phyloP scores from a whole-genome alignment of 1,140 invertebrate genomes.

The Drosophila funebris region DNA sequence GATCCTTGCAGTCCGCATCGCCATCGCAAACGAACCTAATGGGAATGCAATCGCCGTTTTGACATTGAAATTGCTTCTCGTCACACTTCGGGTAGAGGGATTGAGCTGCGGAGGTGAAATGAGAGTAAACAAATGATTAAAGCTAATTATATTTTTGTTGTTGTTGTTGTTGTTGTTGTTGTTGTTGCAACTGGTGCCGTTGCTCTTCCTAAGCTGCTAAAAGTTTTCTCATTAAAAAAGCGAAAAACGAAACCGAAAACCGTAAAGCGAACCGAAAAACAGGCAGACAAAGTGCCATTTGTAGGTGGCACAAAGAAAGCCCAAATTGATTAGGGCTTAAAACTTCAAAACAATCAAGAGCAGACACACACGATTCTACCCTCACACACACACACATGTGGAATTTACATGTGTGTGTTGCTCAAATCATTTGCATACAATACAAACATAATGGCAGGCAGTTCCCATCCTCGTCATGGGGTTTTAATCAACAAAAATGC shows the following conservation, averaged over 20 bases:
- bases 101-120: conserved; percentile 64
- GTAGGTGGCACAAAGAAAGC: conserved; percentile 50
- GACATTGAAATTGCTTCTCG: conserved; percentile 90
- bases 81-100: conserved; percentile 85
- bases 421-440: conserved; percentile 72
- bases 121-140: conserved; percentile 65
- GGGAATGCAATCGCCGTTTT: conserved; percentile 92
- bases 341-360: conserved; percentile 76
- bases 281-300: conserved; percentile 31
- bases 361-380: conserved; percentile 32
- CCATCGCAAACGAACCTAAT: conserved; percentile 91
- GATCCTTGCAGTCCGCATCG: conserved; percentile 91
- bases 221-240: conserved; percentile 75
- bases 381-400: conserved; percentile 7
- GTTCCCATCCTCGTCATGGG: conserved; percentile 12
- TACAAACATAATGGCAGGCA: conserved; percentile 29
- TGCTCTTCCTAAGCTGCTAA: conserved; percentile 50
- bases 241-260: conserved; percentile 24
- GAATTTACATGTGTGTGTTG: conserved; percentile 30
- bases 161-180: conserved; percentile 5
- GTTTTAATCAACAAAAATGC: conserved; percentile 77
- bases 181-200: neutral
- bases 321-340: conserved; percentile 79
- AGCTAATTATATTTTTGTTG: conserved; percentile 60
- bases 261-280: conserved; percentile 15